phyloP scores from a whole-genome alignment of 2,888 invertebrate genomes.

The Blera fallax region DNA sequence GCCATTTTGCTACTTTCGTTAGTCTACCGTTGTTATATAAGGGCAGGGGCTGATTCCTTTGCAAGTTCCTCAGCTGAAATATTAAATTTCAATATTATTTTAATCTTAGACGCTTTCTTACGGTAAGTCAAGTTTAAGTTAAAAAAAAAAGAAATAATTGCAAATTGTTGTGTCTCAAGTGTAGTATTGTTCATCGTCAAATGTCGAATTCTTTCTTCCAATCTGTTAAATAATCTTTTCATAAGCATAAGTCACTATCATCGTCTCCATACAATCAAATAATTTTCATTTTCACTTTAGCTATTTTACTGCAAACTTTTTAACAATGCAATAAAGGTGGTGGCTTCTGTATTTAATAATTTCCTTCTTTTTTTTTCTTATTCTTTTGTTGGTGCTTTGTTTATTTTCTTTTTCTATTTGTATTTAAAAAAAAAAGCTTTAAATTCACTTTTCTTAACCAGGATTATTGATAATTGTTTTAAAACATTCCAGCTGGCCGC shows the following conservation, averaged over 20 bases:
- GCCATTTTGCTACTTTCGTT: too few species aligned
- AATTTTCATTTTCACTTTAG: slow-evolving; percentile 26
- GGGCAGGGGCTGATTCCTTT: too few species aligned
- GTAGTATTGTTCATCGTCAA: slow-evolving; percentile 34
- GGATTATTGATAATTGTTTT: slow-evolving; percentile 1
- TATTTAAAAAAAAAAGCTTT: neutral
- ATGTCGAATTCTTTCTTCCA: slow-evolving; percentile 42
- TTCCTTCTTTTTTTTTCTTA: slow-evolving; percentile 32
- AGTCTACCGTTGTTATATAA: too few species aligned
- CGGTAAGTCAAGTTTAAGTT: neutral
- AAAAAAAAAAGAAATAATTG: neutral
- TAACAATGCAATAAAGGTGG: slow-evolving; percentile 64
- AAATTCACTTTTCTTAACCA: neutral
- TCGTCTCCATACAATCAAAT: slow-evolving; percentile 44
- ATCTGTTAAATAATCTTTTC: slow-evolving; percentile 48
- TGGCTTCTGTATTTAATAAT: slow-evolving; percentile 65
- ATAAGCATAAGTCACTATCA: slow-evolving; percentile 68
- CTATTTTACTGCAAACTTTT: slow-evolving; percentile 41
- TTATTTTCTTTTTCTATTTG: slow-evolving; percentile 37
- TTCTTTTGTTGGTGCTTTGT: slow-evolving; percentile 65
- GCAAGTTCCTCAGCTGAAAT: too few species aligned
- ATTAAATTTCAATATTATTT: too few species aligned
- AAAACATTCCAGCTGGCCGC: slow-evolving; percentile 82
- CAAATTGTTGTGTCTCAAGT: slow-evolving; percentile 11
- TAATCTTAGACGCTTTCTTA: too few species aligned